Conservation (phyloP, 1,140 invertebrate species). For the Akabosia matsudoensis region DNA sequence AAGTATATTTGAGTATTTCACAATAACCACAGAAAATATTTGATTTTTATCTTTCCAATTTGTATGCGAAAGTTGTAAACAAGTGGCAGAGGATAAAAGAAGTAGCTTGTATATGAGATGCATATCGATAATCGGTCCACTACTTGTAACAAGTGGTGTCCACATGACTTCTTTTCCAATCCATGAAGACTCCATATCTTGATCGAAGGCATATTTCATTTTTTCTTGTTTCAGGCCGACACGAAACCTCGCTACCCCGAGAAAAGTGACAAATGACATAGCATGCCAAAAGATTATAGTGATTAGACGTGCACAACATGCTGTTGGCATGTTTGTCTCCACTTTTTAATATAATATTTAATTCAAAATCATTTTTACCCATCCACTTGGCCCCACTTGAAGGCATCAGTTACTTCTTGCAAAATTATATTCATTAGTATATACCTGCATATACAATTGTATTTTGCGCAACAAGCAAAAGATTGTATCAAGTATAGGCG, state of each 20-base stretch:
- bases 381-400: too few species aligned
- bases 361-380: neutral
- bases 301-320: conserved; percentile 2
- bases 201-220: neutral
- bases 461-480: too few species aligned
- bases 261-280: conserved; percentile 7
- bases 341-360: conserved; percentile 18
- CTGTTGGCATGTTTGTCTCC: conserved; percentile 5
- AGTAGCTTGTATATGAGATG: too few species aligned
- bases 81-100: too few species aligned
- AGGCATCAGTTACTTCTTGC: neutral
- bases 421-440: conserved; percentile 15
- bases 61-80: too few species aligned
- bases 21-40: too few species aligned
- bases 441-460: too few species aligned
- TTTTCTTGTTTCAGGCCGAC: neutral
- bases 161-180: conserved; percentile 1
- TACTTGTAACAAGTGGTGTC: neutral
- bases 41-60: too few species aligned
- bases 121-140: too few species aligned
- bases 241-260: too few species aligned
- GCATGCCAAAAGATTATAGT: conserved; percentile 20
- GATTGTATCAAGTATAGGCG: too few species aligned
- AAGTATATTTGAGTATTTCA: too few species aligned
- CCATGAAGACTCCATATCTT: neutral